A percentile compares a stretch with the other conserved stretches of the same genome.
Conservation (phyloP, 2,113 vertebrate species). For the Leptobrachium ailaonicum region DNA sequence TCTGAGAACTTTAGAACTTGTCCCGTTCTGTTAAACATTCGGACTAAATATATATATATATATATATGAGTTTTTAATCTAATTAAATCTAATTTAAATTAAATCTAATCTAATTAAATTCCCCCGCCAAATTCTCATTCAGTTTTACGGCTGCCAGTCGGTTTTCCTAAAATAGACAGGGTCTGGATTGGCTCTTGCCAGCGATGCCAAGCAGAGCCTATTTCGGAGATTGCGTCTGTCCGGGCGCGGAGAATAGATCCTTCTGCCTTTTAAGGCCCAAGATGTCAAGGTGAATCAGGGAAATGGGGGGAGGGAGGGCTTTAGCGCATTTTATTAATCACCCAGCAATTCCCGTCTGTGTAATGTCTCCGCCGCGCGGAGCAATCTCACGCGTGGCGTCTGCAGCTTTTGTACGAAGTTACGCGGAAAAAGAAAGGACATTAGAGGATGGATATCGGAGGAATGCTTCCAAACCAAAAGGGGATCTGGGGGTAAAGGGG, state of each 20-base stretch:
- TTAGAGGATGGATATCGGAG: neutral
- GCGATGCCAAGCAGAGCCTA: neutral
- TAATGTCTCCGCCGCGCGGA: neutral
- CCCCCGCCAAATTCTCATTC: no score
- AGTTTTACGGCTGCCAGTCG: no score
- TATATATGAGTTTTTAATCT: no score
- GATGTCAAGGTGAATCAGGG: constrained; percentile 41
- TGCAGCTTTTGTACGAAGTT: neutral
- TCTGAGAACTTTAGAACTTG: no score
- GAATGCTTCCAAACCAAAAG: neutral
- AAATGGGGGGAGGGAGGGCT: neutral
- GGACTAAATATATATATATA: no score
- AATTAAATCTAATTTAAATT: no score
- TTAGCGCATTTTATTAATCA: constrained; percentile 4
- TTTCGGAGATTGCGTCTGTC: constrained; percentile 5
- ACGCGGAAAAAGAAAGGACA: neutral
- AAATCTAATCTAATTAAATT: no score
- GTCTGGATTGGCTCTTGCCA: constrained; percentile 20
- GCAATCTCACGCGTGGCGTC: neutral
- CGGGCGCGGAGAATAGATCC: constrained; percentile 12
- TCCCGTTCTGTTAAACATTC: no score
- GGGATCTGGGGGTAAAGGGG: neutral
- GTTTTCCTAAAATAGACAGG: neutral
- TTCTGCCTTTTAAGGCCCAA: constrained; percentile 39
- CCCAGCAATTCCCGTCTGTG: constrained; percentile 23